A percentile compares a stretch with the other conserved stretches of the same genome.
Conservation (phyloP, 2,888 invertebrate genomes). For the Oscheius onirici region DNA sequence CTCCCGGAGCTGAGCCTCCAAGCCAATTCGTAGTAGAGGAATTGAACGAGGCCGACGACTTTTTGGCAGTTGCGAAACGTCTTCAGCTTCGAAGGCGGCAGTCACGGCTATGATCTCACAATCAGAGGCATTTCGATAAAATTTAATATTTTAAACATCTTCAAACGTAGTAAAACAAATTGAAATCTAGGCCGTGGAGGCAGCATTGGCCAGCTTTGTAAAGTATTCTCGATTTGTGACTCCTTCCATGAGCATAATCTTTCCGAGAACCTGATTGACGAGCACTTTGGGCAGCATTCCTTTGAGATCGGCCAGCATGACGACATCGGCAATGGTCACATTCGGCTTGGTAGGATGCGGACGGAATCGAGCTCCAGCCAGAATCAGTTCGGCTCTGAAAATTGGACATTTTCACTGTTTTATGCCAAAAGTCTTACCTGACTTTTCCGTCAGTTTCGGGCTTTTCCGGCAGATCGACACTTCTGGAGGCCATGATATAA, state of each 20-base stretch:
- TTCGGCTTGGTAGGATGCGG: slow-evolving; percentile 47
- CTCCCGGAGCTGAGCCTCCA: slow-evolving; percentile 23
- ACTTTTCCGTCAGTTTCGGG: slow-evolving; percentile 36
- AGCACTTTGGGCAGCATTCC: slow-evolving; percentile 57
- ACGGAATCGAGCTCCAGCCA: slow-evolving; percentile 57
- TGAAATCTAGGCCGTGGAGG: neutral
- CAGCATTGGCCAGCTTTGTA: slow-evolving; percentile 35
- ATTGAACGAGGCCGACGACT: slow-evolving; percentile 25
- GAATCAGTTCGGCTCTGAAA: slow-evolving; percentile 49
- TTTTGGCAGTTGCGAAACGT: slow-evolving; percentile 18
- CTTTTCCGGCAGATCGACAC: slow-evolving; percentile 45
- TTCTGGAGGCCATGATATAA: slow-evolving; percentile 54
- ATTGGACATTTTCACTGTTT: neutral
- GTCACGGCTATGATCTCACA: neutral
- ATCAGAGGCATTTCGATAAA: neutral
- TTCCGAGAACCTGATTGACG: slow-evolving; percentile 59
- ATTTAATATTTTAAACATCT: neutral
- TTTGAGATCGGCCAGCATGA: slow-evolving; percentile 59
- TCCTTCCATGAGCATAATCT: slow-evolving; percentile 59
- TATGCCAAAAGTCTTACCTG: slow-evolving; percentile 1
- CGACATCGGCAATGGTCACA: slow-evolving; percentile 53
- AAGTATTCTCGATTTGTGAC: slow-evolving; percentile 57
- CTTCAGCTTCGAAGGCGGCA: neutral
- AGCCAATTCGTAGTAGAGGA: neutral
- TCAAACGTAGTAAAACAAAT: no score